phyloP scores from a whole-genome alignment of 2,113 vertebrate species.

The Saccopteryx leptura region DNA sequence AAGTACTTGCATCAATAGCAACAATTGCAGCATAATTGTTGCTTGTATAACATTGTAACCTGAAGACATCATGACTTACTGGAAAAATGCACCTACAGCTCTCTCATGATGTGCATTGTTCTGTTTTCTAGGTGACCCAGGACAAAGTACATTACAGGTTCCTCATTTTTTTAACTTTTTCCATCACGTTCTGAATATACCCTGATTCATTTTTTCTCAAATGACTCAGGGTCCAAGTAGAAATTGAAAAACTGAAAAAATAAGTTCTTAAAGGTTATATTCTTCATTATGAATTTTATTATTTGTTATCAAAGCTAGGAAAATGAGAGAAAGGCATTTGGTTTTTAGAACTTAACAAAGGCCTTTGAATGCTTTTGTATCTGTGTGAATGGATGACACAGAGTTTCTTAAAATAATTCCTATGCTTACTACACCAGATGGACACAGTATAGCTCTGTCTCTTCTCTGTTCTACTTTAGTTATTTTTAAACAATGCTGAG shows the following conservation, averaged over 20 bases:
- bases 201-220: not conserved
- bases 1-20: not conserved
- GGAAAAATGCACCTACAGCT: not conserved
- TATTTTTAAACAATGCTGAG: not conserved
- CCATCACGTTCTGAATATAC: not conserved
- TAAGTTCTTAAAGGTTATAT: not conserved
- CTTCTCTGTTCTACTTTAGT: not conserved
- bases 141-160: not conserved
- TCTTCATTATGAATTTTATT: slow-evolving; percentile 31
- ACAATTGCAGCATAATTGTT: not conserved
- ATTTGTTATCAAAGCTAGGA: slow-evolving; percentile 1
- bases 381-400: not conserved
- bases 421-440: not conserved
- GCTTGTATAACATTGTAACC: not conserved
- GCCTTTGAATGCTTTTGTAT: not conserved
- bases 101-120: not conserved
- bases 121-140: not conserved
- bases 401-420: not conserved
- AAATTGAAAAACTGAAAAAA: slow-evolving; percentile 36
- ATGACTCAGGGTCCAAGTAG: not conserved
- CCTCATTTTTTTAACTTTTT: not conserved
- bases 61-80: not conserved
- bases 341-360: not conserved
- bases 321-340: not conserved
- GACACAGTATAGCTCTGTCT: not conserved